Base-by-base conservation (phyloP, 2,888 invertebrate genomes). In the Stegana nigrithorax region DNA sequence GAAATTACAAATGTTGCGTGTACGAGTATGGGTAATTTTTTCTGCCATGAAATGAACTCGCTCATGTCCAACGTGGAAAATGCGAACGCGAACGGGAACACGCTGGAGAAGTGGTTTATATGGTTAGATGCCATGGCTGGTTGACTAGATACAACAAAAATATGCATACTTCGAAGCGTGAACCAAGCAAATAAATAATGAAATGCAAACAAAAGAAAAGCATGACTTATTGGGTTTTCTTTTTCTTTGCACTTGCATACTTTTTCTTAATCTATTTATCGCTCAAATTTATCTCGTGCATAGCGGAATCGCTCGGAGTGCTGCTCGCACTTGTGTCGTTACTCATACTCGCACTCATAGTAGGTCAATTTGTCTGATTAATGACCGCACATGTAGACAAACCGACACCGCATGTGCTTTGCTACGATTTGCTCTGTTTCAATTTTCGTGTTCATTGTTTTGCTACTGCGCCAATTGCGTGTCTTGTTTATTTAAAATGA, bases 121-220 rank as follows among this genome's bases (percentile, higher is more conserved):
- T n/a, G 17, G 53, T 29, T 23, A 19, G 19, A 6, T 32, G 53
- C 32, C 14, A 17, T 29, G 19, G n/a, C 26, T 1, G 6, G 7
- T n/a, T 50, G 26, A 50, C 12, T 10, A 36, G 36, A 36, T 36
- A 36, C 36, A 29, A 29, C 29, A 29, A 29, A n/a, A n/a, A n/a
- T n/a, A n/a, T n/a, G n/a, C 29, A 36, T 36, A 36, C 14, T 36
- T 4, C 10, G 14, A 10, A n/a, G 36, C 10, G 36, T 36, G 36
- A 10, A n/a, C 36, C 10, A 10, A 36, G 36, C 36, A 36, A 14
- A 14, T 36, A 36, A 36, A 36, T 6, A 8, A 4, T n/a, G 2
- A 4, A 36, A 36, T n/a, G 36, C 53, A 53, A 53, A 53, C 53
- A 32, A 50, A 53, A 19, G 53, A 53, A 53, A 53, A 53, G 25